Percentiles rank a stretch among this genome's conserved stretches.
phyloP scores from a whole-genome alignment of 2,888 invertebrate species.

The Netelia inedita region DNA sequence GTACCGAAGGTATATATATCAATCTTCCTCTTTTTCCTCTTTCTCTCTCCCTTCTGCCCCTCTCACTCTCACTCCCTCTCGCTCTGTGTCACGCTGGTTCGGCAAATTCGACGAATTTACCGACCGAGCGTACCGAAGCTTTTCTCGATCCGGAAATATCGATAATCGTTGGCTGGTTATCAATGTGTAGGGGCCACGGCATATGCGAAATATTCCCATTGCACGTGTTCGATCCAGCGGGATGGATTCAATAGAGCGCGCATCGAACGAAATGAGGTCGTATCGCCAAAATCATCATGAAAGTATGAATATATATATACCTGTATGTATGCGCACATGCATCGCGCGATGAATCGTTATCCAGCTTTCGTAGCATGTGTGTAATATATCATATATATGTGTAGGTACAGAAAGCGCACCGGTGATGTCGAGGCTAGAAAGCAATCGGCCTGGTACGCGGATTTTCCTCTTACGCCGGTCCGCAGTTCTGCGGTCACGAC shows the following conservation, averaged over 20 bases:
- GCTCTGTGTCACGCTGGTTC: no score
- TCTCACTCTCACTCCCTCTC: no score
- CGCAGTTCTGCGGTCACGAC: constrained; percentile 54
- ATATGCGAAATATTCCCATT: constrained; percentile 10
- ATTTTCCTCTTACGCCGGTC: constrained; percentile 54
- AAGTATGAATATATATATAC: neutral
- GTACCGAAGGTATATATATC: neutral
- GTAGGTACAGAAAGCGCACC: neutral
- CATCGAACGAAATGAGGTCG: constrained; percentile 39
- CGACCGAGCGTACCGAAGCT: constrained; percentile 14
- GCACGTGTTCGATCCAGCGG: constrained; percentile 16
- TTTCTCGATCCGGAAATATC: constrained; percentile 37
- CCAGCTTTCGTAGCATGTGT: neutral
- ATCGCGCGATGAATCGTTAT: neutral
- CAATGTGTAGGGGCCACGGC: constrained; percentile 1
- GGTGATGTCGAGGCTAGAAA: constrained; percentile 34
- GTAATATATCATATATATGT: neutral
- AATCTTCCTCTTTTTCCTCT: no score
- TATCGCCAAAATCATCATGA: constrained; percentile 9
- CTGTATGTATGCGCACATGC: neutral
- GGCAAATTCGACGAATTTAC: constrained; percentile 5
- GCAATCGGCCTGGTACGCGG: constrained; percentile 37
- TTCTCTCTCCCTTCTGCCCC: no score
- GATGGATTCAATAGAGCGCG: constrained; percentile 32
- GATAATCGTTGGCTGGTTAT: constrained; percentile 47